Evolutionary conservation across 2,888 invertebrate genomes (phyloP), one percentile per base, ranked within the genome.

Genomic region (Stratiomys singularior): DNA sequence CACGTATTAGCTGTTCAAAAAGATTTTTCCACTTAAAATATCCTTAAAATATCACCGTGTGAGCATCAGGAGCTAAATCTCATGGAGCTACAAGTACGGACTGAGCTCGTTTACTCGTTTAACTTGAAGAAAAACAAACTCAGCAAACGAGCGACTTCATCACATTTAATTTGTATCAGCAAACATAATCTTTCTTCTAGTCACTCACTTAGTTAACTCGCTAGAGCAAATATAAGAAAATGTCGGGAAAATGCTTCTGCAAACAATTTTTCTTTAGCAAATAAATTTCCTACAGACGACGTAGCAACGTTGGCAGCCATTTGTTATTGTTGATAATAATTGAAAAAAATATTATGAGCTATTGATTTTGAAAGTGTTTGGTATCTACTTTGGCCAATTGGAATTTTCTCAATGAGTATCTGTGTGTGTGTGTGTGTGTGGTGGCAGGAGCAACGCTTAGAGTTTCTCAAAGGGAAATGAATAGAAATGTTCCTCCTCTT

Each of bases 171-270:
- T 60, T 60, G 11, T 25, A 60, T 60, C 58, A 23, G 11, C 25
- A 60, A 60, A 60, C 21, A 60, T 23, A 25, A 60, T 60, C 58
- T 60, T 60, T 60, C 58, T 9, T 25, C 25, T 60, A 60, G 58
- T 60, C 25, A 25, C 23, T 60, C 23, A 60, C 25, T 25, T 25
- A 21, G 58, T 60, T 60, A 21, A 25, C 25, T 60, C 58, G 11
- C 4, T 15, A 52, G 23, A 23, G 58, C 58, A 60, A 60, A 60
- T 60, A 23, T 9, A 18, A 25, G 25, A 25, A 60, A 60, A 25
- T 23, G 25, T 60, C 25, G 2, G 58, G 18, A 60, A 60, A 60
- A 5, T 52, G 52, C 18, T 52, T 52, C 18, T 52, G 2, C 52
- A 52, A 52, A 18, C 52, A 52, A 15, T n/a, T 52, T 52, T 52